Conservation (phyloP, 2,888 invertebrate genomes). For the Erebia ligea region DNA sequence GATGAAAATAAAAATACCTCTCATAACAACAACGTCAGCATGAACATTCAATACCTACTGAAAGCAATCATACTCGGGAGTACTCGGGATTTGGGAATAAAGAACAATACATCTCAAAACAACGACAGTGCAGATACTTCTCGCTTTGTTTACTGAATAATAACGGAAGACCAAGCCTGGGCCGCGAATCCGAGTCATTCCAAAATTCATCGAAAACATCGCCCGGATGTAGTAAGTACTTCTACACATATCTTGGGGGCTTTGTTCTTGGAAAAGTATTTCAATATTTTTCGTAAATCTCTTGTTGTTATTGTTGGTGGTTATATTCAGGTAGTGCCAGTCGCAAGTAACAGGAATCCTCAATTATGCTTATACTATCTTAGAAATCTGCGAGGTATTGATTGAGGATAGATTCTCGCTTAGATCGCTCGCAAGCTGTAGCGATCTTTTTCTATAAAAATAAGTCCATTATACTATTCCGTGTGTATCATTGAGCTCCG, state of each 20-base stretch:
- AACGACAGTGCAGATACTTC: constrained; percentile 5
- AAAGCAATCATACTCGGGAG: constrained; percentile 6
- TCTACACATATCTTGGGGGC: not conserved
- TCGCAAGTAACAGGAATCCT: too few species aligned
- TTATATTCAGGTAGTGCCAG: too few species aligned
- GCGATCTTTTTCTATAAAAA: not conserved
- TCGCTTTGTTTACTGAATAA: constrained; percentile 32
- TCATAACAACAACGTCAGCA: not conserved
- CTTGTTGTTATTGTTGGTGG: too few species aligned
- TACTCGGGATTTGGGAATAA: constrained; percentile 13
- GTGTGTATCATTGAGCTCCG: not conserved
- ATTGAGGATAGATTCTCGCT: too few species aligned
- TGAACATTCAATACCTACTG: constrained; percentile 1
- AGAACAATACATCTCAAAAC: constrained; percentile 15
- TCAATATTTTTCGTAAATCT: too few species aligned
- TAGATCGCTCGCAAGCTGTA: too few species aligned
- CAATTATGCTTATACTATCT: too few species aligned
- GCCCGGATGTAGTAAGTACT: not conserved
- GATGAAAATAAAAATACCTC: not conserved
- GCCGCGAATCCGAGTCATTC: constrained; percentile 22
- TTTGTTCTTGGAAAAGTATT: not conserved
- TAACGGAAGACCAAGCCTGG: constrained; percentile 22
- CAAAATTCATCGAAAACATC: constrained; percentile 8
- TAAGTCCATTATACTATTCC: not conserved
- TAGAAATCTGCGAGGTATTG: too few species aligned